Conservation (phyloP, 2,888 invertebrate genomes). For the Drosophila diplacantha region DNA sequence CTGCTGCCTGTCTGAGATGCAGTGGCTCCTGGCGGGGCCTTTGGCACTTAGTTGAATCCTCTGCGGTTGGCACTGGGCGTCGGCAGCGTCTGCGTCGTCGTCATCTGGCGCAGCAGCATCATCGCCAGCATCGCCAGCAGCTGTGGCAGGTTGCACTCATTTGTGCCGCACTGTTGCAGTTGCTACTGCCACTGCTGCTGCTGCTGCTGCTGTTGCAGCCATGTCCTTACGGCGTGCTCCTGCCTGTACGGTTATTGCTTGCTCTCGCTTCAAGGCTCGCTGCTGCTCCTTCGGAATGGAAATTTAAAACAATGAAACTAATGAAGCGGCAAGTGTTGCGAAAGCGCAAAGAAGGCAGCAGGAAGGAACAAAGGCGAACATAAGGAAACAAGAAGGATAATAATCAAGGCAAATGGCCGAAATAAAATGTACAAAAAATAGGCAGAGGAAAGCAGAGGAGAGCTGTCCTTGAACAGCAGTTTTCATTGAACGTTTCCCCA, state of each 20-base stretch:
- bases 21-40: conserved; percentile 20
- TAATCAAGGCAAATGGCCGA: conserved; percentile 4
- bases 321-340: conserved; percentile 6
- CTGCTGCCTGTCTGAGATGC: background rate
- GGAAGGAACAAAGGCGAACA: no score
- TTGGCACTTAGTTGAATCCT: conserved; percentile 55
- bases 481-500: background rate
- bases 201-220: conserved; percentile 44
- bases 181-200: conserved; percentile 16
- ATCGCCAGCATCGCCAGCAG: conserved; percentile 29
- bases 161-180: conserved; percentile 37
- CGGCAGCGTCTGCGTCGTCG: conserved; percentile 28
- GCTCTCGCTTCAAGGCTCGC: no score
- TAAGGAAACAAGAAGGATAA: background rate
- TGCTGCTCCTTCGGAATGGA: conserved; percentile 43
- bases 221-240: conserved; percentile 19
- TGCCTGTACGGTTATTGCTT: background rate
- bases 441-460: background rate
- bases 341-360: background rate
- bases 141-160: conserved; percentile 50
- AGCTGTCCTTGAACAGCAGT: conserved; percentile 1
- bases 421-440: background rate
- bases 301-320: conserved; percentile 49
- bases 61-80: conserved; percentile 33
- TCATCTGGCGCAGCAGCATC: conserved; percentile 21